phyloP scores from a whole-genome alignment of 2,113 vertebrate genomes.

The Limanda limanda region DNA sequence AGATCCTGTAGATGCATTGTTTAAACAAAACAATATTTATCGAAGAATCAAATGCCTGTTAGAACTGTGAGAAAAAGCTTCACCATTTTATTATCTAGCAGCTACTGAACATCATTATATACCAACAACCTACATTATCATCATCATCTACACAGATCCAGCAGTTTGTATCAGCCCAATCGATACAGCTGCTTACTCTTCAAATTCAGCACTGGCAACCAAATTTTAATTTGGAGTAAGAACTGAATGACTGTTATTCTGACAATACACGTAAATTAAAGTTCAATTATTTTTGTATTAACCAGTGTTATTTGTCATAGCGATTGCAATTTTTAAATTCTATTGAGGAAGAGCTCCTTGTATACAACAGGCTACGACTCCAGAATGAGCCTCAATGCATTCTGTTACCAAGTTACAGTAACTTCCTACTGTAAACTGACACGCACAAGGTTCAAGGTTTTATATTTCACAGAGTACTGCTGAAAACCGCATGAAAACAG shows the following conservation, averaged over 20 bases:
- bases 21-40: no score
- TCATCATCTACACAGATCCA: background rate
- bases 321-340: no score
- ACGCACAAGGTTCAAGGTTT: no score
- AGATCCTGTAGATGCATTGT: no score
- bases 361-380: background rate
- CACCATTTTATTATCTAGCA: background rate
- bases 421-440: no score
- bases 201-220: conserved; percentile 7
- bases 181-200: background rate
- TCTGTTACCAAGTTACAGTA: background rate
- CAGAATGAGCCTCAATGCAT: background rate
- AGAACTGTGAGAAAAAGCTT: background rate
- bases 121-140: background rate
- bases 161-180: background rate
- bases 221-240: background rate
- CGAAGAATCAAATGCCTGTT: background rate
- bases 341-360: no score
- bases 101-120: background rate
- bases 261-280: no score
- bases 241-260: no score
- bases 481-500: background rate
- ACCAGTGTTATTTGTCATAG: background rate
- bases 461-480: background rate
- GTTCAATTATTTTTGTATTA: no score